Percentiles rank a stretch among this genome's conserved stretches.
Evolutionary conservation across 2,888 invertebrate genomes (phyloP).

Genomic region (Psylliodes chrysocephalus): DNA sequence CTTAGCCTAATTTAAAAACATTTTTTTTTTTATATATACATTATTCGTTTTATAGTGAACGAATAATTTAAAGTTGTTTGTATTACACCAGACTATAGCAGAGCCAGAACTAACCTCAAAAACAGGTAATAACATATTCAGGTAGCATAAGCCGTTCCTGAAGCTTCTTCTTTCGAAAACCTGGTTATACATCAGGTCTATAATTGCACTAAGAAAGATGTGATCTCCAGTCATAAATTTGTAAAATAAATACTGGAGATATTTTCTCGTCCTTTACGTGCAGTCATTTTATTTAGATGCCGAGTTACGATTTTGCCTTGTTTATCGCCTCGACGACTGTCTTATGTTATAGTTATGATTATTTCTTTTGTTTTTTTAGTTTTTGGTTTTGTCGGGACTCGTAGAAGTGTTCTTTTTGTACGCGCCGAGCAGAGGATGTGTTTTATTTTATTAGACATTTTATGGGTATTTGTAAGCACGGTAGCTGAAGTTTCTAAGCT

Average conservation of each 20-base stretch:
- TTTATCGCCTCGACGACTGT: slow-evolving; percentile 62
- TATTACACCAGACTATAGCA: slow-evolving; percentile 2
- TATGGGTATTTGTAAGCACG: slow-evolving; percentile 31
- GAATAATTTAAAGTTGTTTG: too few relatives aligned
- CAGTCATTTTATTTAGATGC: slow-evolving; percentile 54
- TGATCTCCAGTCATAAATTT: slow-evolving; percentile 64
- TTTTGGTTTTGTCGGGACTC: slow-evolving; percentile 14
- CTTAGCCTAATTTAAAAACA: too few relatives aligned
- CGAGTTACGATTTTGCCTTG: slow-evolving; percentile 60
- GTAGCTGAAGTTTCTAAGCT: slow-evolving; percentile 29
- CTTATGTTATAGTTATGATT: slow-evolving; percentile 56
- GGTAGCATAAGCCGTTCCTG: slow-evolving; percentile 59
- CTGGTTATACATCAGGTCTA: slow-evolving; percentile 62
- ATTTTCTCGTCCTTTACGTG: slow-evolving; percentile 41
- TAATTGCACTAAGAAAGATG: slow-evolving; percentile 63
- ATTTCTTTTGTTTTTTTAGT: slow-evolving; percentile 34
- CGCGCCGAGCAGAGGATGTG: not conserved
- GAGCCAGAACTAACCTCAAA: slow-evolving; percentile 41
- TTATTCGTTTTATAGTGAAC: too few relatives aligned
- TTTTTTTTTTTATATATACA: too few relatives aligned
- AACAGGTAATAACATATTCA: slow-evolving; percentile 61
- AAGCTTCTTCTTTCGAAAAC: slow-evolving; percentile 51
- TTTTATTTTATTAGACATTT: slow-evolving; percentile 40
- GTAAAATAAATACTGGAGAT: slow-evolving; percentile 63
- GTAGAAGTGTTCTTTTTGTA: not conserved